Base-by-base conservation (phyloP, 2,888 invertebrate genomes). In the Malthinus flaveolus region DNA sequence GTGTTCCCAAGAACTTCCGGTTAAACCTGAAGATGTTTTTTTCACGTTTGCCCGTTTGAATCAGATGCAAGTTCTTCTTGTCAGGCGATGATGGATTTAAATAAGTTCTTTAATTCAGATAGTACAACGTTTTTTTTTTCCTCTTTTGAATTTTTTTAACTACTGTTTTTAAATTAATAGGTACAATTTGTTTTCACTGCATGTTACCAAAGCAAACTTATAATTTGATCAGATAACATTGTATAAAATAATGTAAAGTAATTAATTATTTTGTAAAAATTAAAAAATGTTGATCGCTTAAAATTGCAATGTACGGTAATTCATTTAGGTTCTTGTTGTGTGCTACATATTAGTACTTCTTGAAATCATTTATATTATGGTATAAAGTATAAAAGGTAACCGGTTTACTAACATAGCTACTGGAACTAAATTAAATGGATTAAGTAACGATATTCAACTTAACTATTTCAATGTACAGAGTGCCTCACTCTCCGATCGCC, bases 401-500 rank as follows among this genome's bases (percentile, higher is more conserved):
- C 48, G 49, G 59, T 59, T 59, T 54, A 37, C 53, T 54, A 53
- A 49, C 47, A 49, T 34, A 37, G 59, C 59, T 59, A 59, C 59
- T 59, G 59, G 54, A 59, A 53, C 52, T 59, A 47, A 59, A 59
- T 59, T 59, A 53, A 49, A 59, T 44, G 49, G 54, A 59, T 59
- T 59, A 54, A 49, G 39, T 44, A 45, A 49, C 52, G 57, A 58
- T 58, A 58, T 52, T 51, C 42, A 49, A 58, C 42, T 52, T 32
- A 52, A 57, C 46, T 36, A 47, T 58, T 52, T 47, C 48, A 42
- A 48, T 48, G 52, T 48, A 8, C 36, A 36, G 23, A 23, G 31
- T 37, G 51, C 51, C 51, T 31, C 34, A 23, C 39, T 36, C n/a
- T n/a, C n/a, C n/a, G n/a, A n/a, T n/a, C n/a, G n/a, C n/a, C n/a